A percentile compares a stretch with the other conserved stretches of the same genome.
Conservation (phyloP, 2,113 vertebrate genomes). For the Tiliqua scincoides region DNA sequence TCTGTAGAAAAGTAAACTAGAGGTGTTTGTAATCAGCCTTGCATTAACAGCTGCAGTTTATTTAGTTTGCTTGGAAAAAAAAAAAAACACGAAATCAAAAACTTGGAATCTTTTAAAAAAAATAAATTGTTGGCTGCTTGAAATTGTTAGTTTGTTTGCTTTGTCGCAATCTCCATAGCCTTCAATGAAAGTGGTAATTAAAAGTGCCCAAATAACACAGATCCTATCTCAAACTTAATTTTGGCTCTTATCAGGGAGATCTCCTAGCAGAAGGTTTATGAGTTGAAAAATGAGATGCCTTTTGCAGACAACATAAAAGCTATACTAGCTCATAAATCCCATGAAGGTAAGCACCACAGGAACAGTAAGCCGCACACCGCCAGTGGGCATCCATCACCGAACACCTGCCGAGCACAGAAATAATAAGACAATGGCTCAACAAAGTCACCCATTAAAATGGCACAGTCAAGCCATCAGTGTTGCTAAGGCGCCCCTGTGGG, state of each 20-base stretch:
- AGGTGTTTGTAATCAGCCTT: not conserved
- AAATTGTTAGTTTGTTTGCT: not conserved
- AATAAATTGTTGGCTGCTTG: not conserved
- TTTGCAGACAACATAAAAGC: conserved; percentile 51
- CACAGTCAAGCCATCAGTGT: conserved; percentile 10
- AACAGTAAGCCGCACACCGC: conserved; percentile 11
- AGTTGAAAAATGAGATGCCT: conserved; percentile 40
- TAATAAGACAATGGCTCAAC: conserved; percentile 12
- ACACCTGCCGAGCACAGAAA: not conserved
- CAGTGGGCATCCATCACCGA: conserved; percentile 13
- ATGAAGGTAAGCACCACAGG: conserved; percentile 11
- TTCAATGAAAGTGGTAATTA: conserved; percentile 45
- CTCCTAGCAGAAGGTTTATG: conserved; percentile 43
- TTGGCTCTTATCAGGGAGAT: conserved; percentile 24
- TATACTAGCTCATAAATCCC: conserved; percentile 33
- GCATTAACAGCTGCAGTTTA: not conserved
- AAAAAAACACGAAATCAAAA: not conserved
- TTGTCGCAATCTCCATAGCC: conserved; percentile 17
- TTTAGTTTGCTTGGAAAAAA: not conserved
- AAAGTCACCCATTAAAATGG: conserved; percentile 26
- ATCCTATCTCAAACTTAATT: conserved; percentile 24
- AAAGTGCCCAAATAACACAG: conserved; percentile 2
- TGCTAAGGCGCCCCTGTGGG: not conserved
- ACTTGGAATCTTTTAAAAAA: conserved; percentile 29
- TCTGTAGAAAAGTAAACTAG: not conserved